These are phyloP conservation scores for Brevimyrus niger DNA, from an alignment of 2,113 vertebrate species.

Conservation along the genomic window DNA sequence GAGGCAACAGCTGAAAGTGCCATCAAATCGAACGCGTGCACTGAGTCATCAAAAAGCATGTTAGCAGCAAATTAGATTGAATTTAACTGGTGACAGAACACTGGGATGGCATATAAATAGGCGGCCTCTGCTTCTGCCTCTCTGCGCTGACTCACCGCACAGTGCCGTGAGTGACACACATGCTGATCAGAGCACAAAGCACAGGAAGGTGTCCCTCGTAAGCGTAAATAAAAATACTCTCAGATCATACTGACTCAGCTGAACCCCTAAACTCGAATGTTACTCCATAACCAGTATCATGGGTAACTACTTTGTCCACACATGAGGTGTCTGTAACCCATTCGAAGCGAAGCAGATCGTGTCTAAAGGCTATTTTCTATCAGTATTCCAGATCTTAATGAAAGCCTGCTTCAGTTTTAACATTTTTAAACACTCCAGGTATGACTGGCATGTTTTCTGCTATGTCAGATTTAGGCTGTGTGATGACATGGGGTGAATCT, in stretches of 20 bases:
- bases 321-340: background rate
- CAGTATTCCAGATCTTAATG: background rate
- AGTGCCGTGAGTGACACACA: background rate
- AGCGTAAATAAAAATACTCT: background rate
- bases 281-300: background rate
- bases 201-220: background rate
- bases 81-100: background rate
- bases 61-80: background rate
- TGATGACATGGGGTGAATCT: background rate
- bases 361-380: background rate
- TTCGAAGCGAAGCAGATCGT: background rate
- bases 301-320: background rate
- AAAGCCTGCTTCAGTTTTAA: background rate
- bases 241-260: background rate
- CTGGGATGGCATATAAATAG: background rate
- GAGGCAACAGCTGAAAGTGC: background rate
- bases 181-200: background rate
- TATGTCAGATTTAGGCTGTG: background rate
- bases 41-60: constrained; percentile 1
- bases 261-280: background rate
- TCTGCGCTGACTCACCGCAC: background rate
- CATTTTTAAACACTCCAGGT: background rate
- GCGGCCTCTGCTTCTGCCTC: background rate
- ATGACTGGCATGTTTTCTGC: background rate
- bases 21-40: background rate